Evolutionary conservation across 2,797 vertebrate genomes (phyloP).

Genomic region (Rhinella marina): DNA sequence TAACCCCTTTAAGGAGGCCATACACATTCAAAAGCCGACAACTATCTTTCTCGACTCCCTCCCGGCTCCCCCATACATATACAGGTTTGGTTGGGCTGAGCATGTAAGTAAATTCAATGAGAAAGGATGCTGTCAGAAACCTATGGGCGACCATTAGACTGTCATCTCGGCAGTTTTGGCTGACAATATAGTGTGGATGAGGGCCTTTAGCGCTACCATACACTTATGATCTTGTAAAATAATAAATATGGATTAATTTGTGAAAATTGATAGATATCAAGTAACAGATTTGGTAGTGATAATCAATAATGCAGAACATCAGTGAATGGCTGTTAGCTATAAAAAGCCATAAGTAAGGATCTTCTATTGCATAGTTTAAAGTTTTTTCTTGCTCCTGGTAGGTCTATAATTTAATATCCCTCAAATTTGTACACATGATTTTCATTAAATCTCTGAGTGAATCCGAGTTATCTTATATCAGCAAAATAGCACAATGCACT

Average conservation of each 20-base stretch:
- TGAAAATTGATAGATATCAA: too few relatives aligned
- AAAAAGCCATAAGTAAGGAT: neutral
- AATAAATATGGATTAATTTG: neutral
- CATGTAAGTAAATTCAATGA: too few relatives aligned
- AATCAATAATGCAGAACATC: neutral
- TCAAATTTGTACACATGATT: slow-evolving; percentile 52
- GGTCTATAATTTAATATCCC: slow-evolving; percentile 48
- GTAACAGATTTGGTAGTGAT: neutral
- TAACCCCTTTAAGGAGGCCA: too few relatives aligned
- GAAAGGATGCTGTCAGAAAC: too few relatives aligned
- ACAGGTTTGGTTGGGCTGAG: too few relatives aligned
- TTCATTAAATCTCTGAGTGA: slow-evolving; percentile 47
- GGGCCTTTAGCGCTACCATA: neutral
- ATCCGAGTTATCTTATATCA: slow-evolving; percentile 44
- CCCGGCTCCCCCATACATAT: too few relatives aligned
- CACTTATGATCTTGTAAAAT: neutral
- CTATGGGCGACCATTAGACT: too few relatives aligned
- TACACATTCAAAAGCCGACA: too few relatives aligned
- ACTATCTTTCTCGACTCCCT: too few relatives aligned
- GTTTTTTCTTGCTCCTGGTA: slow-evolving; percentile 30
- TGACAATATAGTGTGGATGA: too few relatives aligned
- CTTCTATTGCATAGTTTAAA: neutral
- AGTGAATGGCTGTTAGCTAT: neutral
- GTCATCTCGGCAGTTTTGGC: too few relatives aligned
- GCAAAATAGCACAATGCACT: slow-evolving; percentile 42